Percentiles rank a stretch among this genome's conserved stretches.
Conservation (phyloP, 2,888 invertebrate genomes). For the Ctenicera cuprea region DNA sequence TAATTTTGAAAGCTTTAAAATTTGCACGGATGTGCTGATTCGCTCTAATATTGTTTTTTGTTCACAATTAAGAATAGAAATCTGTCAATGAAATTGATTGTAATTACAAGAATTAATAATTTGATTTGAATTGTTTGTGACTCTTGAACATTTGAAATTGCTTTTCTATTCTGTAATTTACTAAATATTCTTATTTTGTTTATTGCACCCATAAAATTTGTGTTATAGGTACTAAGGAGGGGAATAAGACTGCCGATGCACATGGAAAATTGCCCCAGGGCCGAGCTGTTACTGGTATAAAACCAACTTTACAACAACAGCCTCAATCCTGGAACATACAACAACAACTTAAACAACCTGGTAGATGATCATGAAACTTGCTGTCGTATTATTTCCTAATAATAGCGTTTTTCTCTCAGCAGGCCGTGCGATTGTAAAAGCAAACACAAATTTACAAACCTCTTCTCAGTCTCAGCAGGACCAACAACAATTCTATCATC, state of each 20-base stretch:
- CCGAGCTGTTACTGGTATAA: constrained; percentile 69
- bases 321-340: constrained; percentile 63
- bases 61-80: too few relatives aligned
- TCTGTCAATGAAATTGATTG: too few relatives aligned
- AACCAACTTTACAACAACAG: constrained; percentile 62
- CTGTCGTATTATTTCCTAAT: constrained; percentile 46
- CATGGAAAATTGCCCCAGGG: constrained; percentile 72
- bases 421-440: constrained; percentile 78
- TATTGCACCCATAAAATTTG: too few relatives aligned
- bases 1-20: too few relatives aligned
- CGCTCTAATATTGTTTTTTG: too few relatives aligned
- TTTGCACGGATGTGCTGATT: too few relatives aligned
- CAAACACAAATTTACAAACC: constrained; percentile 71
- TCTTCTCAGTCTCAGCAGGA: constrained; percentile 65
- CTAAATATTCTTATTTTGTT: too few relatives aligned
- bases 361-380: constrained; percentile 39
- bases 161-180: too few relatives aligned
- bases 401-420: constrained; percentile 25
- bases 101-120: too few relatives aligned
- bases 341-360: constrained; percentile 62
- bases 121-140: too few relatives aligned
- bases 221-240: constrained; percentile 60
- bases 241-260: constrained; percentile 92
- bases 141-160: too few relatives aligned
- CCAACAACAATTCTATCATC: constrained; percentile 61